Evolutionary conservation across 2,113 vertebrate species (phyloP).

Genomic region (Macrotis lagotis): DNA sequence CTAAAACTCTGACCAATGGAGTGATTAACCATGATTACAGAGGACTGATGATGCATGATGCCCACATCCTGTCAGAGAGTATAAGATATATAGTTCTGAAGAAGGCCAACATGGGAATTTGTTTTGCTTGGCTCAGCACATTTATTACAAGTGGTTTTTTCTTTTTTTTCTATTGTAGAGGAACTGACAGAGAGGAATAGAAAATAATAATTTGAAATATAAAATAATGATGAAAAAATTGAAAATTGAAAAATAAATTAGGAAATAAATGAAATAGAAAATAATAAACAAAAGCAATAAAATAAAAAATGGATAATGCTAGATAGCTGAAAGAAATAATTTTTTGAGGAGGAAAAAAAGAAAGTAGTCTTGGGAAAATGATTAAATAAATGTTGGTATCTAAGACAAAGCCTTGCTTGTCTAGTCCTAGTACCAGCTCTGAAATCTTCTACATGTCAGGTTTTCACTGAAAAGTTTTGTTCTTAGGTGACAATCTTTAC

Average conservation of each 20-base stretch:
- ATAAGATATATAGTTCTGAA: background rate
- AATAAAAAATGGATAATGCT: too few species aligned
- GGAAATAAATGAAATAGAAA: too few species aligned
- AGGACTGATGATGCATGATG: background rate
- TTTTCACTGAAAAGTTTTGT: background rate
- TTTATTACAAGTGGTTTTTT: background rate
- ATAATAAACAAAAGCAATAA: too few species aligned
- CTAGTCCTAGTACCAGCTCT: background rate
- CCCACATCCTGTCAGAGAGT: background rate
- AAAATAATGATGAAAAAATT: too few species aligned
- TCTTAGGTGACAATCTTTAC: background rate
- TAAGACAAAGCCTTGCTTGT: background rate
- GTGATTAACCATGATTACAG: background rate
- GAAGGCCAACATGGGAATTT: background rate
- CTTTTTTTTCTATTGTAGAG: background rate
- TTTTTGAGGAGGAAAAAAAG: background rate
- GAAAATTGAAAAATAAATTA: too few species aligned
- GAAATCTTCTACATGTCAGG: background rate
- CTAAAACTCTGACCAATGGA: too few species aligned
- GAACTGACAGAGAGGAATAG: background rate
- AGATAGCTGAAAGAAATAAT: background rate
- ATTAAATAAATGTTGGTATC: background rate
- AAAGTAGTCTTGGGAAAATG: background rate
- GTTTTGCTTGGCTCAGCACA: background rate
- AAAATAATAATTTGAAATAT: background rate